Percentiles rank a stretch among this genome's conserved stretches.
Conservation (phyloP, 2,113 vertebrate species). For the Callipepla californica region DNA sequence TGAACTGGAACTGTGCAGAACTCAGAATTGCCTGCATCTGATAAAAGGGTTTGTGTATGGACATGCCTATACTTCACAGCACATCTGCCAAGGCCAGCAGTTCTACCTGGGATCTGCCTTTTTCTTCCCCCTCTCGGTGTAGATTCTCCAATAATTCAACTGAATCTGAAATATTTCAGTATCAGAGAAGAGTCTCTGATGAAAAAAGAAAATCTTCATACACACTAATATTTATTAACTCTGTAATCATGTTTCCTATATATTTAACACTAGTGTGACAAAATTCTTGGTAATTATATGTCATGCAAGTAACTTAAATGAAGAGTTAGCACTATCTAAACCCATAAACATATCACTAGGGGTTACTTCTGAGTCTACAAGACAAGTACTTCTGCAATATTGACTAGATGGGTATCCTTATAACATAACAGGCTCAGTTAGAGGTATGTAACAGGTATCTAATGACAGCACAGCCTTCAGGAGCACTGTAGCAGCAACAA, state of each 20-base stretch:
- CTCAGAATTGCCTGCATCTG: neutral
- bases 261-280: conserved; percentile 36
- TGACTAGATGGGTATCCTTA: neutral
- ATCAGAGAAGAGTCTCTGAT: conserved; percentile 28
- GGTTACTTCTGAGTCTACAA: neutral
- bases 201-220: neutral
- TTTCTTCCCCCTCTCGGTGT: neutral
- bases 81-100: neutral
- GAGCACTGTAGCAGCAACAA: neutral
- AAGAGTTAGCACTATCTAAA: conserved; percentile 33
- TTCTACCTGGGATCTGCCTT: neutral
- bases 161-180: neutral
- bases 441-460: neutral
- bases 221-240: conserved; percentile 24
- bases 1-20: neutral
- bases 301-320: conserved; percentile 54
- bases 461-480: conserved; percentile 19
- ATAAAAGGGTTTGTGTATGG: neutral
- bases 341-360: neutral
- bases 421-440: neutral
- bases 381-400: conserved; percentile 32
- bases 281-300: conserved; percentile 14
- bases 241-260: neutral
- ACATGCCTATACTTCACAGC: neutral
- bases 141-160: neutral